Evolutionary conservation across 2,113 vertebrate genomes (phyloP), one percentile per base, ranked within the genome.

Genomic region (Notiomystis cincta): DNA sequence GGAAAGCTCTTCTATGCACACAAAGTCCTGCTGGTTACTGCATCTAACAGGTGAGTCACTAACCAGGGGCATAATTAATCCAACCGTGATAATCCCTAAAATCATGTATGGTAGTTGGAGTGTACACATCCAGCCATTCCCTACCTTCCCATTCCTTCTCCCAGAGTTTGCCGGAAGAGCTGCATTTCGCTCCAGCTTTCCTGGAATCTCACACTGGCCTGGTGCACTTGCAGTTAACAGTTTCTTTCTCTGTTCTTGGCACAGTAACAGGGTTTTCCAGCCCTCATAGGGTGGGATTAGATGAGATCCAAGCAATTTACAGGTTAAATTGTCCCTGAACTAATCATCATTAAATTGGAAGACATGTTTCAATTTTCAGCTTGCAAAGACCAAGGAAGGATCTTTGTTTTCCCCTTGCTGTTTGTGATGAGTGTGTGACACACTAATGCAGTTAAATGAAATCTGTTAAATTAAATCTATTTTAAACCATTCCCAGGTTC

Each of bases 1-100:
- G 99, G 99, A 51, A 99, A 98, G 81, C 98, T 99, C 2, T 99
- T 99, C 47, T 99, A 99, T n/a, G 99, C 98, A 56, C 99, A 99
- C 96, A 99, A 98, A 96, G 99, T 99, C 70, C 98, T 99, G 76
- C 97, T 99, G 97, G 98, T 99, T 87, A 99, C 99, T 1, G 99
- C 99, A 3, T 99, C 99, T 4, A 99, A 99, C 96, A 98, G 98
- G 99, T 99, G 96, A 97, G 98, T 88, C 71, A 33, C 35, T 27
- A 4, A 48, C 14, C 53, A 40, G 61, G 23, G 38, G 3, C 17
- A 7, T 33, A 9, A 62, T 50, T 31, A 31, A 56, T 37, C 9
- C 38, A 56, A 58, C 19, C 25, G 20, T 13, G 24, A 42, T 30
- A 17, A 42, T 17, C 50, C 42, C 60, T 47, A 19, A 23, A 57